Conservation (phyloP, 2,797 vertebrate species). For the Lagorchestes hirsutus region DNA sequence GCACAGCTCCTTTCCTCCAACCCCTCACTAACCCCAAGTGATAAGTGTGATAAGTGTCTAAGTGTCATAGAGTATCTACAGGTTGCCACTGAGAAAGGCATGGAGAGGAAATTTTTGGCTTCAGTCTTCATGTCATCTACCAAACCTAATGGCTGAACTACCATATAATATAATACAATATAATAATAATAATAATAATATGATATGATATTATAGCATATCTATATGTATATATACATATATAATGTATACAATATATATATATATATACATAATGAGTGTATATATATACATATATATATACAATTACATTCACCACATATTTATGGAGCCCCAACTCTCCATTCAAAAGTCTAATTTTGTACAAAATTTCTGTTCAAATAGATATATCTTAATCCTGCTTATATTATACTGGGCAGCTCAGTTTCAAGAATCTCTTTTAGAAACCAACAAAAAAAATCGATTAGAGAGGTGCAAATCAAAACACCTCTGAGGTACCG, state of each 20-base stretch:
- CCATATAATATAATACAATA: neutral
- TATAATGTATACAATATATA: neutral
- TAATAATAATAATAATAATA: too few relatives aligned
- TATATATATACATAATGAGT: neutral
- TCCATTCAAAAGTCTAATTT: neutral
- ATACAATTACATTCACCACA: neutral
- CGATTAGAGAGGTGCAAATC: too few relatives aligned
- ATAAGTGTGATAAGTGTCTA: too few relatives aligned
- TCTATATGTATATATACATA: neutral
- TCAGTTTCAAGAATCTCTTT: neutral
- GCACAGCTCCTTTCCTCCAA: neutral
- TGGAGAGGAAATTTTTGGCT: neutral
- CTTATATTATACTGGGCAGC: neutral
- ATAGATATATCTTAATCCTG: neutral
- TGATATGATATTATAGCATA: too few relatives aligned
- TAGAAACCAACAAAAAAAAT: neutral
- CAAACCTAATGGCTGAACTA: neutral
- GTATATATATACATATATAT: neutral
- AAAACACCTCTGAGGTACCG: too few relatives aligned
- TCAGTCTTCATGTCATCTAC: neutral
- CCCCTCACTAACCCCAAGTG: neutral
- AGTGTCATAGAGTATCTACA: neutral
- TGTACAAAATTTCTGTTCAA: neutral
- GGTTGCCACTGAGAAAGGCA: neutral
- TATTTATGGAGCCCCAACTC: neutral